Evolutionary conservation across 2,888 invertebrate species (phyloP).

Genomic region (Nemoura dubitans): DNA sequence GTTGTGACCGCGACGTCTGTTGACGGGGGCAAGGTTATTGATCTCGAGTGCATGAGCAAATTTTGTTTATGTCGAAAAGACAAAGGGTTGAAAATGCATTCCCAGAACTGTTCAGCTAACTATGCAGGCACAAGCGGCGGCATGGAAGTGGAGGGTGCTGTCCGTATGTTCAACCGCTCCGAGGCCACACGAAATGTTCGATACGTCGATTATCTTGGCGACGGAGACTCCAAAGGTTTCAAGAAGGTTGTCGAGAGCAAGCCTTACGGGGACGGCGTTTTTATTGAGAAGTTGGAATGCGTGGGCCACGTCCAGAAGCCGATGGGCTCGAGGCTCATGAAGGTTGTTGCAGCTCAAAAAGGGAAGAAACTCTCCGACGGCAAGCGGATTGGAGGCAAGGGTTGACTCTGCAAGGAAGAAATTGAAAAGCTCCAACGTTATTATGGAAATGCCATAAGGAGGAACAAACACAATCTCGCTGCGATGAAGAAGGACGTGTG

Average conservation of each 20-base stretch:
- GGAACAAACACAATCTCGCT: conserved; percentile 36
- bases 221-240: too few species aligned
- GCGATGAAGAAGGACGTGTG: conserved; percentile 46
- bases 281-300: conserved; percentile 28
- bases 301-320: conserved; percentile 40
- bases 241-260: conserved; percentile 25
- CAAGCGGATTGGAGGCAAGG: conserved; percentile 42
- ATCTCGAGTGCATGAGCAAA: conserved; percentile 12
- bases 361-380: conserved; percentile 45
- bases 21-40: conserved; percentile 37
- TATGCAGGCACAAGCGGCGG: conserved; percentile 41
- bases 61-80: conserved; percentile 9
- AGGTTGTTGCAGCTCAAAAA: conserved; percentile 27
- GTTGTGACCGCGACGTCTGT: conserved; percentile 16
- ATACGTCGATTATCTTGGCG: too few species aligned
- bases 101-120: neutral
- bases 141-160: conserved; percentile 46
- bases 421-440: conserved; percentile 43
- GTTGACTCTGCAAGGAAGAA: conserved; percentile 39
- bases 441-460: conserved; percentile 48
- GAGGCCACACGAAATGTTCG: conserved; percentile 36
- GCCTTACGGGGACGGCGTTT: conserved; percentile 34
- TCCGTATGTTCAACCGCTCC: conserved; percentile 43
- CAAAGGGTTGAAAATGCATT: neutral
- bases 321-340: conserved; percentile 42